These are phyloP conservation scores for Ivindomyrus marchei DNA, from an alignment of 2,113 vertebrate genomes.

Conservation along the genomic window DNA sequence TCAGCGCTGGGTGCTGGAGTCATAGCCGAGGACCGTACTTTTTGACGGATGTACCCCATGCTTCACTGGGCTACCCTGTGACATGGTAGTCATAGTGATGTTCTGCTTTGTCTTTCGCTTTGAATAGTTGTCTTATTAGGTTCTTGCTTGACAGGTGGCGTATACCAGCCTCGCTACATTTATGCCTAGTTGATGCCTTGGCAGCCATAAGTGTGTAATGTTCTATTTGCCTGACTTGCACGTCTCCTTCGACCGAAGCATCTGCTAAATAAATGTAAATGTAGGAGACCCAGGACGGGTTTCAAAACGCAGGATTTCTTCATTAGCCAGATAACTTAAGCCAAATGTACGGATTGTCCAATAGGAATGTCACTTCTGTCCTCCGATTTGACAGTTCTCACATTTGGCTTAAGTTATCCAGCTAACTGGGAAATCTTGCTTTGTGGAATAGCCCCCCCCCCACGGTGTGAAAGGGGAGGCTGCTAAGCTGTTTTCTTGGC, in stretches of 20 bases:
- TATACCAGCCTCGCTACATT: background rate
- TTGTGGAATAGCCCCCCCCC: background rate
- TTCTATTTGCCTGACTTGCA: background rate
- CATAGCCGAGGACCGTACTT: background rate
- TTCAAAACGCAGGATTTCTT: background rate
- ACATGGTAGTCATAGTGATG: background rate
- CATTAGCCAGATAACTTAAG: background rate
- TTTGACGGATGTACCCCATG: background rate
- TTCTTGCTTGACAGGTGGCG: background rate
- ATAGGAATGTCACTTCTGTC: background rate
- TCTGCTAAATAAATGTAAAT: background rate
- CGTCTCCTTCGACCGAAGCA: background rate
- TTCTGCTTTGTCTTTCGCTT: background rate
- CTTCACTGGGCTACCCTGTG: background rate
- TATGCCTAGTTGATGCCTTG: background rate
- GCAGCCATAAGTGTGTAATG: background rate
- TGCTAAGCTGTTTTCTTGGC: background rate
- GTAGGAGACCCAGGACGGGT: too few relatives aligned
- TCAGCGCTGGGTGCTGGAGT: background rate
- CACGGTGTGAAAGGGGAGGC: background rate
- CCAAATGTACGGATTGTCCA: background rate
- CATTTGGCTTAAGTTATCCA: too few relatives aligned
- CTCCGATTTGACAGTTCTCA: background rate
- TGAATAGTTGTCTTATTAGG: background rate
- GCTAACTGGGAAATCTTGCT: background rate